Conservation (phyloP, 2,888 invertebrate genomes). For the Drosophila kambysellisi region DNA sequence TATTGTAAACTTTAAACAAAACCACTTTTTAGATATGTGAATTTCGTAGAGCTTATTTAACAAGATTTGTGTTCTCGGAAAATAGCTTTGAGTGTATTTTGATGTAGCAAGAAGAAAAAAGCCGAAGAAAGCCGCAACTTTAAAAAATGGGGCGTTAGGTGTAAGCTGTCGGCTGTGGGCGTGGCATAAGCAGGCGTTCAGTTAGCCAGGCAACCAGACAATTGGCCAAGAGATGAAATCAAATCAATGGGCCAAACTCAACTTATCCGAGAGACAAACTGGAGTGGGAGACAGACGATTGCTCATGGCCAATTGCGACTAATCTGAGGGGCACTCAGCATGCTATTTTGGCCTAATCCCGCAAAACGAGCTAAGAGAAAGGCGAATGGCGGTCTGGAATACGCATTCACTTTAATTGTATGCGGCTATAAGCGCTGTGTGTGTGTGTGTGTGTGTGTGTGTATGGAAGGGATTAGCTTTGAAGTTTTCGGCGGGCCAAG, state of each 20-base stretch:
- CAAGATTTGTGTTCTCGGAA: neutral
- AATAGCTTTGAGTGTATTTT: neutral
- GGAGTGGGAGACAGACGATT: constrained; percentile 1
- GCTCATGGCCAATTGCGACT: constrained; percentile 39
- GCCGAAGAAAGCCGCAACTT: neutral
- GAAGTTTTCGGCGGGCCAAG: constrained; percentile 33
- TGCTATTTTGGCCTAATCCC: constrained; percentile 41
- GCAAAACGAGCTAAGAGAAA: neutral
- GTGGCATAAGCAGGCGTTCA: constrained; percentile 11
- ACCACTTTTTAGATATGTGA: neutral
- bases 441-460: neutral
- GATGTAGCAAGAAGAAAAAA: neutral
- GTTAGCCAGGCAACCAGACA: constrained; percentile 38
- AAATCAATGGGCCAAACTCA: constrained; percentile 61
- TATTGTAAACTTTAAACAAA: neutral
- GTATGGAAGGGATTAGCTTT: constrained; percentile 51
- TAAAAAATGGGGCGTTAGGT: neutral
- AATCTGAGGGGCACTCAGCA: constrained; percentile 37
- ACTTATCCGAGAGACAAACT: neutral
- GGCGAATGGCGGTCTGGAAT: constrained; percentile 11
- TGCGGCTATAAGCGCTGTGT: constrained; percentile 23
- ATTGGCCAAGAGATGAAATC: constrained; percentile 66
- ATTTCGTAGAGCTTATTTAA: neutral
- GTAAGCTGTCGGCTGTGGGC: constrained; percentile 11
- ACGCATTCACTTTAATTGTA: constrained; percentile 46